phyloP scores from a whole-genome alignment of 2,113 vertebrate species.

The Callorhinus ursinus region DNA sequence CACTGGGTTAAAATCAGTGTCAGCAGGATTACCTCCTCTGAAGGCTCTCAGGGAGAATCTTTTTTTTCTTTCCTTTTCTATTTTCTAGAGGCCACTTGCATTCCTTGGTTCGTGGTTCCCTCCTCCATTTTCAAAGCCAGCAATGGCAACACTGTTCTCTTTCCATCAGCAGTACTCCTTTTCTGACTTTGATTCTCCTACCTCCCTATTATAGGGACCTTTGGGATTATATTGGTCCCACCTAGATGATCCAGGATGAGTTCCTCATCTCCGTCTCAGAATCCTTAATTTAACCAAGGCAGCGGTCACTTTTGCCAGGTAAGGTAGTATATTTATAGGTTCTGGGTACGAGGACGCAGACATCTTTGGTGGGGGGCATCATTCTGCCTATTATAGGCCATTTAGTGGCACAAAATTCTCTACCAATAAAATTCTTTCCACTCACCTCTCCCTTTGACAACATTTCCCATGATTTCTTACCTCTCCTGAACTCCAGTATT shows the following conservation, averaged over 20 bases:
- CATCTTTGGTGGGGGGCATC: not conserved
- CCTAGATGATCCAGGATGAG: not conserved
- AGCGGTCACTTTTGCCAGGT: not conserved
- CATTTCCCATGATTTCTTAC: not conserved
- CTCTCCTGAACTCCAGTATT: not conserved
- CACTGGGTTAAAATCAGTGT: not conserved
- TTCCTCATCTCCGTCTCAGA: not conserved
- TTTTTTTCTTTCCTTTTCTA: not conserved
- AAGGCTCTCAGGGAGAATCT: not conserved
- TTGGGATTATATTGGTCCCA: not conserved
- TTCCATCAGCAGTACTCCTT: not conserved
- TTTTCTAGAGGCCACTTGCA: not conserved
- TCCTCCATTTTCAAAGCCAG: not conserved
- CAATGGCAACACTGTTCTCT: not conserved
- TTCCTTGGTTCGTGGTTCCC: not conserved
- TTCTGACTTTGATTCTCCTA: not conserved
- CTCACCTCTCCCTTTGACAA: not conserved
- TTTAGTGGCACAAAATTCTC: not conserved
- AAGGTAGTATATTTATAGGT: not conserved
- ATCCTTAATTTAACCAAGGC: not conserved
- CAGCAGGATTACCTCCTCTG: not conserved
- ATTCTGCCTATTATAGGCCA: not conserved
- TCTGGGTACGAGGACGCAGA: not conserved
- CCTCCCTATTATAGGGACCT: not conserved
- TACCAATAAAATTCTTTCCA: not conserved